Evolutionary conservation across 1,140 invertebrate species (phyloP), one percentile per base, ranked within the genome.

Genomic region (Pseudomyrmex dendroicus): DNA sequence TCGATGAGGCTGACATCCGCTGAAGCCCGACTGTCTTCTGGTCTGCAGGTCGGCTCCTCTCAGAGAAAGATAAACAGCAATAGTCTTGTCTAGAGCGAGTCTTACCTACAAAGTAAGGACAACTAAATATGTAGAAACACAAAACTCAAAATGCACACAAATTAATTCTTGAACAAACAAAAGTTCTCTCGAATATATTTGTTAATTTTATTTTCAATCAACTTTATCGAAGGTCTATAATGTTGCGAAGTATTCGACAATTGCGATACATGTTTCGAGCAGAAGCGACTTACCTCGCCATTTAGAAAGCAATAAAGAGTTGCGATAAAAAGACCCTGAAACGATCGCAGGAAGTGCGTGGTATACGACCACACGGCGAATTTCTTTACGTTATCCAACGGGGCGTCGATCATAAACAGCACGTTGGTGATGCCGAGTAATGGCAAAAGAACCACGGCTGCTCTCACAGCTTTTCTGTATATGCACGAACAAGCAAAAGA

Each of bases 291-390:
- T 94, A 98, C 98, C 96, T 99, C 98, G 68, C 96, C 97, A 89
- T 98, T 98, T 48, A 97, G 93, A 89, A 98, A 98, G 91, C 98
- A 99, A 92, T 98, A 98, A 20, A 98, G 94, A 2, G 97, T 95
- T 0, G 97, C 96, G 44, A 98, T 96, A 89, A 98, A 97, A 83
- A 98, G 96, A 2, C 98, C 98, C 95, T 98, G 97, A 90, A 98
- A 98, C 1, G 97, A 97, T 2, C 96, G 96, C 12, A 98, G 94
- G 87, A 98, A 97, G 90, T 98, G 96, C 0, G 97, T 97, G 1
- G 95, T 95, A 91, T 97, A 98, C 0, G 96, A 96, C 97, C 97
- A 98, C 0, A 97, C 82, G 0, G 96, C 97, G 88, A 98, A 98
- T 77, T 96, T 95, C 92, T 96, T 95, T 1, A 96, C 95, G 61